These are phyloP conservation scores for Dinocampus coccinellae DNA, from an alignment of 2,888 invertebrate genomes.

Conservation along the genomic window DNA sequence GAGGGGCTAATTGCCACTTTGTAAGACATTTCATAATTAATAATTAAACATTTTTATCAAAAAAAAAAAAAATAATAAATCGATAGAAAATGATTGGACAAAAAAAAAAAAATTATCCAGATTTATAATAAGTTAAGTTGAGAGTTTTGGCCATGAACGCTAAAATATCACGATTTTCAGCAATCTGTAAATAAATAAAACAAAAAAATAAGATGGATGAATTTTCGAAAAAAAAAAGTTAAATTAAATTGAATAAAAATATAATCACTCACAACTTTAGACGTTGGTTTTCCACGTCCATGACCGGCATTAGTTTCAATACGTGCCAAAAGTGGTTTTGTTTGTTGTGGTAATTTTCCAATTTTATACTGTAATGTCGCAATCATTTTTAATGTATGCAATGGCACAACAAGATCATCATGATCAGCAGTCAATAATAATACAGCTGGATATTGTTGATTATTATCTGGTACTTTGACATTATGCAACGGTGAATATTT, in stretches of 20 bases:
- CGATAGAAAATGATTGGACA: too few species aligned
- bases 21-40: too few species aligned
- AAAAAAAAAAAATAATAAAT: too few species aligned
- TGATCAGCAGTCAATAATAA: conserved; percentile 97
- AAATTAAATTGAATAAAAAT: conserved; percentile 6
- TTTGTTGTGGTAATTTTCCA: conserved; percentile 76
- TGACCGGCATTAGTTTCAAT: conserved; percentile 98
- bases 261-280: conserved; percentile 81
- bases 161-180: conserved; percentile 91
- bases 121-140: conserved; percentile 74
- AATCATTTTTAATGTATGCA: conserved; percentile 95
- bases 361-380: conserved; percentile 88
- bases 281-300: conserved; percentile 95
- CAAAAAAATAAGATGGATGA: conserved; percentile 11
- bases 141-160: conserved; percentile 84
- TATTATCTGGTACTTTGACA: conserved; percentile 76
- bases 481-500: conserved; percentile 97
- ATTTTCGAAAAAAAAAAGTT: conserved; percentile 8
- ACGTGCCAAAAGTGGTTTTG: conserved; percentile 87
- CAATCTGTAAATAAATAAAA: conserved; percentile 80
- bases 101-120: too few species aligned
- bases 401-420: conserved; percentile 97
- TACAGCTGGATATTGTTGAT: conserved; percentile 88
- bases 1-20: too few species aligned
- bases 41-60: too few species aligned